Percentiles rank a stretch among this genome's conserved stretches.
These are phyloP conservation scores for Barbus barbus DNA, from an alignment of 2,113 vertebrate genomes.

Conservation along the genomic window DNA sequence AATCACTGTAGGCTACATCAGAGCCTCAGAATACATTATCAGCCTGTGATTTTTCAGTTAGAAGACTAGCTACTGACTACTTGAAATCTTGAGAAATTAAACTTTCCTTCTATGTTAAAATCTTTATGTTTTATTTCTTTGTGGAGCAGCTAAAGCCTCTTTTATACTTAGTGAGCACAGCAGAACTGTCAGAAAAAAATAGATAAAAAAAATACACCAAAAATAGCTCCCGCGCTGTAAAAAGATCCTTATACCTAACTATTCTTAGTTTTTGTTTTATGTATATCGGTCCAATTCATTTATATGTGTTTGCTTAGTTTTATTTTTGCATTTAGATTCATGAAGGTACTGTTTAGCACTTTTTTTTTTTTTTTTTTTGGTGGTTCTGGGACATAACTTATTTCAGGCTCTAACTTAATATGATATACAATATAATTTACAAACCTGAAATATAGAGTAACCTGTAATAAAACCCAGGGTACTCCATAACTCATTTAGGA, in stretches of 20 bases:
- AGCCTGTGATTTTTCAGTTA: background rate
- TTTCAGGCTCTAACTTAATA: background rate
- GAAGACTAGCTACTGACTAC: background rate
- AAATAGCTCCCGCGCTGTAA: background rate
- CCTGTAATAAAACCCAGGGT: conserved; percentile 2
- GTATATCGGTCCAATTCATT: background rate
- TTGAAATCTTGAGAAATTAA: background rate
- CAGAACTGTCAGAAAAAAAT: background rate
- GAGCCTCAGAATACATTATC: no score
- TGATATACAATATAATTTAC: conserved; percentile 7
- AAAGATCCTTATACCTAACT: background rate
- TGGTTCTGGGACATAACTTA: background rate
- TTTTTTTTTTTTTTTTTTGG: background rate
- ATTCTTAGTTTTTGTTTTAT: background rate
- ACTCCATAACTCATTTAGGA: background rate
- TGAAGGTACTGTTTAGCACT: background rate
- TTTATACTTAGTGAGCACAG: background rate
- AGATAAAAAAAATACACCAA: background rate
- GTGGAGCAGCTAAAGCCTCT: background rate
- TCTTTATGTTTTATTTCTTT: background rate
- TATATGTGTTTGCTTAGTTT: background rate
- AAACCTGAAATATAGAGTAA: background rate
- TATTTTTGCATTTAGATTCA: background rate
- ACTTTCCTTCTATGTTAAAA: background rate
- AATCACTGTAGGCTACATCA: no score